Base-by-base conservation (phyloP, 2,797 vertebrate genomes). In the Neomorphus geoffroyi region DNA sequence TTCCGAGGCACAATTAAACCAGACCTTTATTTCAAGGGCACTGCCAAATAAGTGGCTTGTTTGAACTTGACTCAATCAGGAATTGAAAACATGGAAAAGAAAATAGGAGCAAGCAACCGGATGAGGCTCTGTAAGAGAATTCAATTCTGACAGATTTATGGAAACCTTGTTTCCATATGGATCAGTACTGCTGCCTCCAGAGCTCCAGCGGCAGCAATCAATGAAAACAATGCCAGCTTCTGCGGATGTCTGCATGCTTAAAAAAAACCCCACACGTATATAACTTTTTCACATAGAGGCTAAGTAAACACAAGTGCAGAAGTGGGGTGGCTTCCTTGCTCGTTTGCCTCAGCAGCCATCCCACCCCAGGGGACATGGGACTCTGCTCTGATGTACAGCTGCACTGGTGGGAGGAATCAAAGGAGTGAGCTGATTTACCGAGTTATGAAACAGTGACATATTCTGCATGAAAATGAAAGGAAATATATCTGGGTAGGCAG, bases 121-220 rank as follows among this genome's bases (percentile, higher is more conserved):
- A 95, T 96, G 86, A 93, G 90, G 83, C 80, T 94, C 85, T 86
- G 86, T 53, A 22, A 96, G 95, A 97, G 95, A 83, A 94, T 94
- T 92, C 87, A 46, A 66, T 67, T 83, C 88, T 93, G 92, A 92
- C 66, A 95, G 95, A 96, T 97, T 96, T 92, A 96, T 92, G 93
- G 95, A 94, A 94, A 88, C 70, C 78, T 95, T 94, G 89, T 96
- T 97, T 94, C 86, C 85, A 93, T 87, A 87, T 82, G 96, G 92
- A 96, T 95, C 80, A 54, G 80, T 67, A 28, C 61, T 88, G 43
- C 64, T 92, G 77, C 87, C 65, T 97, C 89, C 83, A 84, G 62
- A 95, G 73, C 85, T 93, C 72, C 39, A 88, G 53, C 15, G 0
- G 80, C 84, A 91, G 54, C 92, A 95, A 75, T 92, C 94, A 88